Conservation (phyloP, 2,888 invertebrate genomes). For the Ophioninae sp. region DNA sequence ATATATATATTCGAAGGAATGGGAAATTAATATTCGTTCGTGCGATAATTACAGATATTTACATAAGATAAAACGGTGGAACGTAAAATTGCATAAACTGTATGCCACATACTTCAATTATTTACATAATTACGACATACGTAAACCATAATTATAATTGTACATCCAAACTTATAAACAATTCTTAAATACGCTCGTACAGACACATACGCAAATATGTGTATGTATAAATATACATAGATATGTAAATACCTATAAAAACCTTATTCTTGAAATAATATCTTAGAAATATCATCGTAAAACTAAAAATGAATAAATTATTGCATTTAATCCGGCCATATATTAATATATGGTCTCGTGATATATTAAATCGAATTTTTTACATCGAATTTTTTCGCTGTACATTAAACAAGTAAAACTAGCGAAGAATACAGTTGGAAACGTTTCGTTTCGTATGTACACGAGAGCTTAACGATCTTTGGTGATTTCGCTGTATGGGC, state of each 20-base stretch:
- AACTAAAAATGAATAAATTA: constrained; percentile 70
- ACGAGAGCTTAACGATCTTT: constrained; percentile 43
- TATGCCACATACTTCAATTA: constrained; percentile 33
- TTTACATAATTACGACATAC: constrained; percentile 48
- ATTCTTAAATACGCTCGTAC: constrained; percentile 10
- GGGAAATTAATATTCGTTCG: constrained; percentile 68
- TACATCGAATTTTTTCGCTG: constrained; percentile 14
- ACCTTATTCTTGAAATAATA: too few relatives aligned
- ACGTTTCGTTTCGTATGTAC: constrained; percentile 26
- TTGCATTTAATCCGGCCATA: constrained; percentile 72
- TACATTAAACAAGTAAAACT: constrained; percentile 43
- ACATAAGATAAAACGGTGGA: constrained; percentile 38
- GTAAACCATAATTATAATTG: background rate
- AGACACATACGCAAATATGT: too few relatives aligned
- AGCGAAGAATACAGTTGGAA: constrained; percentile 19
- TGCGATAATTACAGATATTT: constrained; percentile 53
- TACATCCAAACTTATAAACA: constrained; percentile 36
- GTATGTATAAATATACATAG: constrained; percentile 3
- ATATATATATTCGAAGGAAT: constrained; percentile 69
- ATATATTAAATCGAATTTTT: constrained; percentile 4
- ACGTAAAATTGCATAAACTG: constrained; percentile 38
- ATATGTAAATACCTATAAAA: background rate
- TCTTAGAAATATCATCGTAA: background rate
- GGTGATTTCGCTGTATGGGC: constrained; percentile 62
- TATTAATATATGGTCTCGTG: constrained; percentile 24